Conservation (phyloP, 2,113 vertebrate species). For the Dicrurus megarhynchus region DNA sequence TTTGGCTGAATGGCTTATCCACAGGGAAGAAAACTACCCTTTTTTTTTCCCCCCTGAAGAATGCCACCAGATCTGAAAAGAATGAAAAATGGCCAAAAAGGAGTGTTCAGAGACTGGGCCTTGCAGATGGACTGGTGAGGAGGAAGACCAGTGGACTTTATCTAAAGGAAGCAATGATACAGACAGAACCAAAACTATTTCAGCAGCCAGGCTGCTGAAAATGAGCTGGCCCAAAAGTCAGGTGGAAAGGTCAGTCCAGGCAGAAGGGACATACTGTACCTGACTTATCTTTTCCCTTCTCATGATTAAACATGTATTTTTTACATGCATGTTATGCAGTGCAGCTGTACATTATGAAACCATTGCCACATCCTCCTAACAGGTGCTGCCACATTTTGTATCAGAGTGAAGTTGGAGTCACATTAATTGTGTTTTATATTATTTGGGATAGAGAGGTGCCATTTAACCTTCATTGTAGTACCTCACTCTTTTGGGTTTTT, state of each 20-base stretch:
- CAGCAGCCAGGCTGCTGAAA: not conserved
- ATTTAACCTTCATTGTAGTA: not conserved
- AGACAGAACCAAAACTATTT: not conserved
- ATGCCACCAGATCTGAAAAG: not conserved
- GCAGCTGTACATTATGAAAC: not conserved
- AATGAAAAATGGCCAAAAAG: not conserved
- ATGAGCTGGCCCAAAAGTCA: not conserved
- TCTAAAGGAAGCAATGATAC: not conserved
- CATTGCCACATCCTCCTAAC: not conserved
- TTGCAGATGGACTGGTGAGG: not conserved
- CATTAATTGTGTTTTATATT: not conserved
- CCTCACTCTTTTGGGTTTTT: not conserved
- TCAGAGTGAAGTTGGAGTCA: not conserved
- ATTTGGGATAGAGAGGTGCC: not conserved
- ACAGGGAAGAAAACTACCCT: not conserved
- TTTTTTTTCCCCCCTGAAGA: not conserved
- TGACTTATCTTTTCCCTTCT: not conserved
- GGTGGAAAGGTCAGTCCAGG: not conserved
- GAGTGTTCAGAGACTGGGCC: not conserved
- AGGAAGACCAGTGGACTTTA: not conserved
- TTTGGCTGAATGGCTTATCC: not conserved
- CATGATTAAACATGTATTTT: not conserved
- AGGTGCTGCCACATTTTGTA: constrained; percentile 33
- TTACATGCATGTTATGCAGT: not conserved
- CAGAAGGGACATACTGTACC: not conserved